phyloP scores from a whole-genome alignment of 2,888 invertebrate genomes.

The Orthosia gothica region DNA sequence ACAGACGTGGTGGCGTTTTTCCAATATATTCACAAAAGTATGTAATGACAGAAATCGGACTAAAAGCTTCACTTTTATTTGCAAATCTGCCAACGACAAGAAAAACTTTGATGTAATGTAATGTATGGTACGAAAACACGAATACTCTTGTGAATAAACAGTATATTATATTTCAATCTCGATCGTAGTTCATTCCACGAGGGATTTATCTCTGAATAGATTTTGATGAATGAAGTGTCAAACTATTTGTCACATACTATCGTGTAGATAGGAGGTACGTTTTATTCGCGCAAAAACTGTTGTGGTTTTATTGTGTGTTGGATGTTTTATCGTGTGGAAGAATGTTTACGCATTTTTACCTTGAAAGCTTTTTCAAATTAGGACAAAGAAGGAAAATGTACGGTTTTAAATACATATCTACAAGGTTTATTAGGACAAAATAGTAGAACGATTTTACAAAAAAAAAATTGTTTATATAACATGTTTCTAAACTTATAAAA shows the following conservation, averaged over 20 bases:
- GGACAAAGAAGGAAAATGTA: no score
- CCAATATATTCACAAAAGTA: neutral
- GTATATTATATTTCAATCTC: conserved; percentile 52
- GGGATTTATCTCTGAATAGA: conserved; percentile 60
- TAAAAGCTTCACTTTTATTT: conserved; percentile 25
- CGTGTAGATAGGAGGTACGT: conserved; percentile 22
- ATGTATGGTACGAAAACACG: conserved; percentile 3
- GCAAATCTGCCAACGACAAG: conserved; percentile 6
- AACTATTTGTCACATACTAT: conserved; percentile 62
- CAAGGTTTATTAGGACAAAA: neutral
- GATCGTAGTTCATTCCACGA: conserved; percentile 37
- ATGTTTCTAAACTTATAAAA: no score
- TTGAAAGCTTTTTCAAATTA: conserved; percentile 23
- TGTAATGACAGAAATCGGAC: conserved; percentile 10
- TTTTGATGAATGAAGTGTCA: conserved; percentile 69
- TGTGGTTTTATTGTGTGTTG: conserved; percentile 24
- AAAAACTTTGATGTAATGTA: conserved; percentile 18
- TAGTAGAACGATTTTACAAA: neutral
- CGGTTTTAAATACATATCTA: neutral
- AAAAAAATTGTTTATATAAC: neutral
- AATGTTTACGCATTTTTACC: conserved; percentile 18
- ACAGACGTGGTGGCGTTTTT: neutral
- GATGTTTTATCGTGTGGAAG: conserved; percentile 23
- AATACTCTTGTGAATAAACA: conserved; percentile 23
- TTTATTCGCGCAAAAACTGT: conserved; percentile 41